Evolutionary conservation across 2,113 vertebrate species (phyloP), one percentile per base, ranked within the genome.

Genomic region (Tinamus guttatus): DNA sequence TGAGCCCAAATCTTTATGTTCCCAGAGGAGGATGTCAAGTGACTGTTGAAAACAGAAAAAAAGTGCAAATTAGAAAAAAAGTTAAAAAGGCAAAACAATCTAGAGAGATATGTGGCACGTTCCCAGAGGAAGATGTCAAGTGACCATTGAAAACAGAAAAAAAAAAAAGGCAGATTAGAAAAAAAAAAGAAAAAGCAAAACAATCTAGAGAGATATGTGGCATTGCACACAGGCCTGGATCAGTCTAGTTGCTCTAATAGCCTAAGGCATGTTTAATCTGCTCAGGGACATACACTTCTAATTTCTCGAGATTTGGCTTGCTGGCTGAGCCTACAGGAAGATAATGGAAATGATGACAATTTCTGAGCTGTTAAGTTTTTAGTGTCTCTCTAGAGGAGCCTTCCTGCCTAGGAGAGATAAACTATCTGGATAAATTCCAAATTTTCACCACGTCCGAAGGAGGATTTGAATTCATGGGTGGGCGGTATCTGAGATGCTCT

Each of bases 351-450:
- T 60, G 38, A 65, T 95, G 83, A 76, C 63, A 77, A 74, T 24
- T 80, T 74, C 56, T 93, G 45, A 54, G 27, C n/a, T 78, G 24
- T 63, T 93, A 77, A 85, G 71, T 47, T 79, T 78, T 90, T 52
- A 45, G 13, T 89, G 90, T 85, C 5, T 64, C 60, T 84, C 64
- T 83, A 38, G 81, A 85, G 51, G 89, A 91, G 40, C 51, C 73
- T 81, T 93, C 64, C 85, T 90, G 82, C 69, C 38, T 62, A 94
- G 56, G 59, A 52, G 69, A 88, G 96, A 94, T 92, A 93, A 94
- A 95, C 16, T 52, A 62, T 40, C 62, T 93, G 93, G 77, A 56
- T 90, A 15, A 62, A 69, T 81, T 95, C 92, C 93, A 93, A 9
- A 68, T 17, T 62, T 43, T 59, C 25, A 43, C 70, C 64, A 68